Base-by-base conservation (phyloP, 2,888 invertebrate species). In the Dryobotodes eremita region DNA sequence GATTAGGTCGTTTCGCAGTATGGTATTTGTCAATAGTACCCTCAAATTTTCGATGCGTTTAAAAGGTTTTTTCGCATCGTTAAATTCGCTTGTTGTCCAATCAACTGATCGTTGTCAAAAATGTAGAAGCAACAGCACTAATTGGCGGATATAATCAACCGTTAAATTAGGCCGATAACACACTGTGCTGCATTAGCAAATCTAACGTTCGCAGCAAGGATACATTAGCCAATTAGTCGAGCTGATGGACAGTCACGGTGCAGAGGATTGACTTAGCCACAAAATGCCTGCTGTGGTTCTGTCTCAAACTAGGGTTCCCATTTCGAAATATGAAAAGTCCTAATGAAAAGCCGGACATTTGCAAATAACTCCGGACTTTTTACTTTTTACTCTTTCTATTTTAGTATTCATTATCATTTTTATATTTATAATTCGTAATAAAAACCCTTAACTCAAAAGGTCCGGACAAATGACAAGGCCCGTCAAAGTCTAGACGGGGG, bases 171-270 rank as follows among this genome's bases (percentile, higher is more conserved):
- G 55, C 59, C 55, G 75, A 82, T 79, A 71, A 64, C 72, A 69
- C 31, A 70, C 48, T 71, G 20, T 73, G 36, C 83, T 82, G 74
- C 81, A 86, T 86, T 83, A 85, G 79, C 74, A 81, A 79, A 87
- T 81, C 78, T 85, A 68, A 83, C 84, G 75, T 79, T 77, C 26
- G 76, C 75, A 83, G 86, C 82, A 85, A 86, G 80, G 83, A 71
- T 80, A 71, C 75, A 77, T 85, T 85, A 82, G 80, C 59, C 74
- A 84, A 84, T 84, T 84, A 84, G 74, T 61, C 23, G 81, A 61
- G 26, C n/a, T 59, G 61, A 75, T 78, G 36, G 48, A 50, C 57
- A 62, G 68, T 66, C n/a, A 74, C 77, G 64, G 64, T 71, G 36
- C 55, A 59, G 36, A 17, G 26, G 42, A 48, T 61, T 69, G 46